Base-by-base conservation (phyloP, 1,140 invertebrate genomes). In the Bombus terrestris region DNA sequence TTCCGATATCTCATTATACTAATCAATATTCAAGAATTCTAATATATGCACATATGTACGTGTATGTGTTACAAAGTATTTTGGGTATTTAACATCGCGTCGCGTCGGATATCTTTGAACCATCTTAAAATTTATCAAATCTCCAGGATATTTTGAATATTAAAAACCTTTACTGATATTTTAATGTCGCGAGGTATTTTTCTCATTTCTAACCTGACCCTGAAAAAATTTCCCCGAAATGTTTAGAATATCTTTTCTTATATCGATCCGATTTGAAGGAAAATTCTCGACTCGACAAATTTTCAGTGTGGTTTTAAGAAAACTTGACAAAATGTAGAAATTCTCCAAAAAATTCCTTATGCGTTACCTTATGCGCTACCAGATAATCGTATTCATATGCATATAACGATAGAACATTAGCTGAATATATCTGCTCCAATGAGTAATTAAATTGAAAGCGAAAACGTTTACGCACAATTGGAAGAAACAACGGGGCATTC, bases 401-500 rank as follows among this genome's bases (percentile, higher is more conserved):
- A 2, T 47, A 64, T 73, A n/a, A 32, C 22, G 37, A 1, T 81
- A 28, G 8, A 25, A 32, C 47, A 72, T 59, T 72, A 81, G 35
- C 47, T 57, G 59, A 81, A 73, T 81, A 35, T 22, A 35, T n/a
- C 47, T 28, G 9, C 4, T 25, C 5, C 47, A 43, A 35, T 25
- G 53, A 35, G 69, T 81, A 72, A 81, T 81, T 81, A 59, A 72
- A 41, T 22, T 73, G 69, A 73, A 62, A 73, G 69, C 69, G 57
- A 43, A 73, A 43, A 62, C 25, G n/a, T 69, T 81, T 62, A 43
- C 53, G 22, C 79, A 25, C n/a, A n/a, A 74, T 57, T 28, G n/a
- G 28, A 6, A 22, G 18, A 41, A n/a, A n/a, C 53, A 35, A 68
- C 32, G 8, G 37, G 9, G 13, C 13, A 25, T 53, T 57, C 28